Evolutionary conservation across 2,113 vertebrate genomes (phyloP), one percentile per base, ranked within the genome.

Genomic region (Neofelis nebulosa): DNA sequence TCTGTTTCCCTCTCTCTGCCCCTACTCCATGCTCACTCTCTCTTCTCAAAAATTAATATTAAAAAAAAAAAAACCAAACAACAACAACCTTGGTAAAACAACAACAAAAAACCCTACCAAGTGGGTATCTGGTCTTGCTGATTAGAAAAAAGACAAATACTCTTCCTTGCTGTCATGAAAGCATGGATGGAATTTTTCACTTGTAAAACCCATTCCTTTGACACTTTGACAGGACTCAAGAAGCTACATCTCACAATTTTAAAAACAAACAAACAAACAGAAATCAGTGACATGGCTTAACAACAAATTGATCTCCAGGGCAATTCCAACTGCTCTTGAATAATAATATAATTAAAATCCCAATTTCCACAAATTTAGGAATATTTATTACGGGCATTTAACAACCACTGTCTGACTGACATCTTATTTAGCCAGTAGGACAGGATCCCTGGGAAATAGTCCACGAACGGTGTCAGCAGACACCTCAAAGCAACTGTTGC

Each of bases 261-360:
- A 45, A 74, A 29, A 12, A 4, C 52, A 52, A 88, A 87, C 45
- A 88, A 52, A 48, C 7, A 78, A 55, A 55, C 52, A 55, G 7
- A 25, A 61, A 61, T 21, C 21, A 61, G 7, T 61, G 57, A 21
- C 57, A 23, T 21, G 7, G 57, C 29, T 89, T 89, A 85, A 68
- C 25, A 63, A 79, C 29, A 94, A 91, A 91, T 4, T 88, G 41
- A 96, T 19, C 78, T 88, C 41, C 19, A 74, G 7, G 7, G 18
- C 48, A 88, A 80, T 16, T 71, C 50, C 68, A 73, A 81, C 4
- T 68, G 50, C 33, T 88, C 88, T 71, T 66, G 8, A 94, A 36
- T 41, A 94, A 85, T 55, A 94, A 89, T 50, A 94, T 10, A 76
- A 78, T 86, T 95, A 87, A 76, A 94, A 65, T 31, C 14, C 41